phyloP scores from a whole-genome alignment of 2,888 invertebrate genomes.

The Spilosoma lubricipeda region DNA sequence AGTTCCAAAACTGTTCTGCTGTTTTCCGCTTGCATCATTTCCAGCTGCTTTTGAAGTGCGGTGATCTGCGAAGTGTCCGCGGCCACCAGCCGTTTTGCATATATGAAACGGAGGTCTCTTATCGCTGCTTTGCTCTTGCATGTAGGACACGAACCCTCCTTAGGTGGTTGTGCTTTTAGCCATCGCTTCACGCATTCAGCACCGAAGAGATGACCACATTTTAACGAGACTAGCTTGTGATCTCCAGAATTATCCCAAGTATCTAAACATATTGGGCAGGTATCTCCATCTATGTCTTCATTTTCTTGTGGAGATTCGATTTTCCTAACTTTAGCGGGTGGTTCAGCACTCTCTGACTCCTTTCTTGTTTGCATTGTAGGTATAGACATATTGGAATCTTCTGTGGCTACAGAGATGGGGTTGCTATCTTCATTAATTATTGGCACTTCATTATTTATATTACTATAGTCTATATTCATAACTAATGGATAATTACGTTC shows the following conservation, averaged over 20 bases:
- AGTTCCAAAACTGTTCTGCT: slow-evolving; percentile 88
- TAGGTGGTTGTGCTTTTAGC: slow-evolving; percentile 86
- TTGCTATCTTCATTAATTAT: slow-evolving; percentile 13
- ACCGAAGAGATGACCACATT: slow-evolving; percentile 98
- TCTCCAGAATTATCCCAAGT: slow-evolving; percentile 94
- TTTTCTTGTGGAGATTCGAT: slow-evolving; percentile 53
- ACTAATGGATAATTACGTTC: slow-evolving; percentile 11
- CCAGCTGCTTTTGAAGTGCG: slow-evolving; percentile 87
- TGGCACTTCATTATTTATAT: background rate
- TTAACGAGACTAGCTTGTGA: slow-evolving; percentile 94
- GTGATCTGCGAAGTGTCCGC: slow-evolving; percentile 93
- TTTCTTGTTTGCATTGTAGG: slow-evolving; percentile 43
- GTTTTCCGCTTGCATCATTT: slow-evolving; percentile 85
- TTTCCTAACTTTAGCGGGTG: slow-evolving; percentile 70
- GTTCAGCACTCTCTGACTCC: slow-evolving; percentile 50
- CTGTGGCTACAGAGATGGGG: slow-evolving; percentile 17
- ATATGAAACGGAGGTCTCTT: slow-evolving; percentile 92
- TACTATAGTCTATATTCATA: slow-evolving; percentile 12
- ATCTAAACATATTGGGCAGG: slow-evolving; percentile 96
- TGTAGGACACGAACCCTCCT: slow-evolving; percentile 92
- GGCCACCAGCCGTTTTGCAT: slow-evolving; percentile 91
- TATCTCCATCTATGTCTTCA: slow-evolving; percentile 88
- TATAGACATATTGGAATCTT: slow-evolving; percentile 32
- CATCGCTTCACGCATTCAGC: slow-evolving; percentile 91
- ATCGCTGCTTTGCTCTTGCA: slow-evolving; percentile 91